Conservation (phyloP, 2,797 vertebrate species). For the Hypotaenidia okinawae region DNA sequence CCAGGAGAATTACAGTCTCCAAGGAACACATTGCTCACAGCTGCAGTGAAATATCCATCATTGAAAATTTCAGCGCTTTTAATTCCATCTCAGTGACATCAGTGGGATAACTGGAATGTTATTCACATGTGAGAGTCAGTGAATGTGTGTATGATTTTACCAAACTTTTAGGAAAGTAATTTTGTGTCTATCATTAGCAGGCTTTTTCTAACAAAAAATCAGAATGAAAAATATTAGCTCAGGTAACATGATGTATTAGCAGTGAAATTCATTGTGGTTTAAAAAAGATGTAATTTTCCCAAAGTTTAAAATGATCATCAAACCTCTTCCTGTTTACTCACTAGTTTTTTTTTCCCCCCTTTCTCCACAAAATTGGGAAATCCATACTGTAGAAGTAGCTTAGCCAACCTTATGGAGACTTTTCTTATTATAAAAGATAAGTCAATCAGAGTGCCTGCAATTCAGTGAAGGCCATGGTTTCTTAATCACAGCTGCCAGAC, state of each 20-base stretch:
- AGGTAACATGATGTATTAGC: background rate
- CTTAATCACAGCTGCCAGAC: background rate
- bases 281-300: background rate
- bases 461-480: background rate
- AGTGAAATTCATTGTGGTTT: background rate
- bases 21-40: conserved; percentile 73
- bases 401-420: background rate
- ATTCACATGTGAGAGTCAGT: conserved; percentile 55
- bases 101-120: conserved; percentile 65
- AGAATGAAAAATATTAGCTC: background rate
- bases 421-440: background rate
- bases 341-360: background rate
- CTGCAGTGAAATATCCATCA: conserved; percentile 65
- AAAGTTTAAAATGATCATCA: background rate
- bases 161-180: conserved; percentile 17
- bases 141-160: conserved; percentile 44
- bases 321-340: background rate
- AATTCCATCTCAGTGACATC: conserved; percentile 75
- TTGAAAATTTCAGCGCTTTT: conserved; percentile 67
- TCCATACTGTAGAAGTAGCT: background rate
- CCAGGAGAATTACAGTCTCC: conserved; percentile 37
- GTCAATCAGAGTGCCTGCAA: background rate
- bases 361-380: background rate
- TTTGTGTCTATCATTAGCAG: background rate
- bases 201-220: background rate